Evolutionary conservation across 2,113 vertebrate genomes (phyloP).

Genomic region (Gorsachius goisagi): DNA sequence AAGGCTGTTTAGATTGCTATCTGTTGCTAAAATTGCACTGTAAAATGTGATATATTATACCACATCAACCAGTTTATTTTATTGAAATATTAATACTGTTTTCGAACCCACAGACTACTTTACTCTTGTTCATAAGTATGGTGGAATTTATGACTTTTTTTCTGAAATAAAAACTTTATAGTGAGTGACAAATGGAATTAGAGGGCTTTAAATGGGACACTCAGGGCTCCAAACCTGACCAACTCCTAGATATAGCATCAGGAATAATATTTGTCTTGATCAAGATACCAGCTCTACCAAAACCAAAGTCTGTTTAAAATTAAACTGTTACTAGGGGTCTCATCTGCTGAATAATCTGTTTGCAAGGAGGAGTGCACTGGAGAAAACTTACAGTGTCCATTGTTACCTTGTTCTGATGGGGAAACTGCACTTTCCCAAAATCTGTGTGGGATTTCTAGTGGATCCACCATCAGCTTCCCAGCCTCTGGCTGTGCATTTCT

Average conservation of each 20-base stretch:
- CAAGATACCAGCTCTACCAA: background rate
- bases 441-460: background rate
- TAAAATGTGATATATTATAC: conserved; percentile 31
- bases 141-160: background rate
- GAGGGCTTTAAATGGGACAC: background rate
- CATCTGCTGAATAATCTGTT: background rate
- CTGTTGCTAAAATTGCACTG: conserved; percentile 27
- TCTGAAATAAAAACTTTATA: background rate
- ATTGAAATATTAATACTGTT: conserved; percentile 4
- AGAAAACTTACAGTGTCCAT: background rate
- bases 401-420: background rate
- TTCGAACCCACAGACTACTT: background rate
- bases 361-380: background rate
- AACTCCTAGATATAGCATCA: background rate
- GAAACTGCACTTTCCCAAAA: background rate
- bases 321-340: background rate
- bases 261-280: background rate
- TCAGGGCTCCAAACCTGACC: background rate
- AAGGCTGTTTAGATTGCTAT: conserved; percentile 24
- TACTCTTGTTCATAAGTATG: background rate
- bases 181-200: background rate
- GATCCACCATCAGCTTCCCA: background rate
- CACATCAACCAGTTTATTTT: conserved; percentile 31
- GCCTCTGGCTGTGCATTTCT: background rate
- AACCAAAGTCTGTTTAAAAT: background rate